A percentile compares a stretch with the other conserved stretches of the same genome.
phyloP scores from a whole-genome alignment of 2,888 invertebrate genomes.

The Cataglyphis albicans region DNA sequence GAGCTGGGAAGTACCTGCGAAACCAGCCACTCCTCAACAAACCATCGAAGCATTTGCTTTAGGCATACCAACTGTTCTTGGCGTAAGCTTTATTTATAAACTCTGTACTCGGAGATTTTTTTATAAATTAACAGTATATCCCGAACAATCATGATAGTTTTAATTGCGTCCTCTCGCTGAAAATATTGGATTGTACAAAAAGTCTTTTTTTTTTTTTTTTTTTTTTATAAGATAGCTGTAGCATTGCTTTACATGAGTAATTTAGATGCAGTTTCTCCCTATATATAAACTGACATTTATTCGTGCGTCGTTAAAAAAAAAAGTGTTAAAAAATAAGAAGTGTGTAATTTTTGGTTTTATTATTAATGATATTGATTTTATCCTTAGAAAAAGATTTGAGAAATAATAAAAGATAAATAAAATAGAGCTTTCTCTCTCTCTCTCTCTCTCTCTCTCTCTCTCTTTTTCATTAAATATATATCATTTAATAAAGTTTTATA shows the following conservation, averaged over 20 bases:
- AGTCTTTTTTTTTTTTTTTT: neutral
- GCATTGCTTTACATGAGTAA: neutral
- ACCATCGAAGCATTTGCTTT: neutral
- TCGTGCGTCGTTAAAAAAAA: neutral
- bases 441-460: neutral
- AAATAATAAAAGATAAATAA: neutral
- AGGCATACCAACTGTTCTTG: neutral
- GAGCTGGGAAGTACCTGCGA: neutral
- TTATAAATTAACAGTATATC: neutral
- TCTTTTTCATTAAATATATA: neutral
- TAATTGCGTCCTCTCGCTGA: neutral
- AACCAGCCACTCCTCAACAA: neutral
- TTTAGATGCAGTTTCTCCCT: neutral
- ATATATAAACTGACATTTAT: neutral
- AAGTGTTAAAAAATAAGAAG: neutral
- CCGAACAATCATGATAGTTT: neutral
- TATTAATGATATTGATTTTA: neutral
- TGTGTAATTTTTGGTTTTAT: neutral
- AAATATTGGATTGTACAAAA: neutral
- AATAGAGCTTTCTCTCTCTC: neutral
- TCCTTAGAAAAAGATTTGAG: neutral
- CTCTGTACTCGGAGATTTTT: neutral
- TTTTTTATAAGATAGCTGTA: neutral
- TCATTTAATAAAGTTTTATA: neutral
- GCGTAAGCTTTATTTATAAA: slow-evolving; percentile 1